phyloP scores from a whole-genome alignment of 2,888 invertebrate genomes.

The Eupithecia pulchellata region DNA sequence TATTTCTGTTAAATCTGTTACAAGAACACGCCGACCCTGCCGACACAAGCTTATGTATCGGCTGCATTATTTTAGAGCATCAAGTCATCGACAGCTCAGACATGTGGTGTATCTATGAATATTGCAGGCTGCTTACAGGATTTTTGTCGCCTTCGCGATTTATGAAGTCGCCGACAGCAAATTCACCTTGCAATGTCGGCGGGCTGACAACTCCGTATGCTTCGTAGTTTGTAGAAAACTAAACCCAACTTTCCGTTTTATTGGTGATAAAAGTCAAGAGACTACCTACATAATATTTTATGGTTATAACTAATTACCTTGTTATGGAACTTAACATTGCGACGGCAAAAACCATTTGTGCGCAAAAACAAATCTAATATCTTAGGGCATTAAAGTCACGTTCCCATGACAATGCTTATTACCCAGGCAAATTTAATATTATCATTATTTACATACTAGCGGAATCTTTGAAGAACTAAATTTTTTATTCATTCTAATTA shows the following conservation, averaged over 20 bases:
- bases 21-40: too few relatives aligned
- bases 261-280: background rate
- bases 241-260: background rate
- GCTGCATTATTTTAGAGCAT: too few relatives aligned
- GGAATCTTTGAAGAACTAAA: slow-evolving; percentile 17
- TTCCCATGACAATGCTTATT: slow-evolving; percentile 29
- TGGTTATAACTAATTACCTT: background rate
- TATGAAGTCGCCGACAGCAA: too few relatives aligned
- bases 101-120: too few relatives aligned
- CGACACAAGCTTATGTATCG: too few relatives aligned
- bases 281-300: background rate
- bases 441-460: slow-evolving; percentile 34
- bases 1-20: too few relatives aligned
- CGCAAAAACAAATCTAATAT: slow-evolving; percentile 20
- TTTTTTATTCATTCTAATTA: background rate
- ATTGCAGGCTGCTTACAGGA: too few relatives aligned
- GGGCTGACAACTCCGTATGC: background rate
- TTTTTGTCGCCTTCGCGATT: too few relatives aligned
- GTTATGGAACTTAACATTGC: background rate
- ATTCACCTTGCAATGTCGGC: background rate
- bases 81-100: too few relatives aligned
- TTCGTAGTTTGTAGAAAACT: background rate
- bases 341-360: background rate
- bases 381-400: slow-evolving; percentile 20
- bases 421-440: slow-evolving; percentile 23